Evolutionary conservation across 64 coral and sea anemone species (phyloP).

Genomic region (Anthopleura sola): DNA sequence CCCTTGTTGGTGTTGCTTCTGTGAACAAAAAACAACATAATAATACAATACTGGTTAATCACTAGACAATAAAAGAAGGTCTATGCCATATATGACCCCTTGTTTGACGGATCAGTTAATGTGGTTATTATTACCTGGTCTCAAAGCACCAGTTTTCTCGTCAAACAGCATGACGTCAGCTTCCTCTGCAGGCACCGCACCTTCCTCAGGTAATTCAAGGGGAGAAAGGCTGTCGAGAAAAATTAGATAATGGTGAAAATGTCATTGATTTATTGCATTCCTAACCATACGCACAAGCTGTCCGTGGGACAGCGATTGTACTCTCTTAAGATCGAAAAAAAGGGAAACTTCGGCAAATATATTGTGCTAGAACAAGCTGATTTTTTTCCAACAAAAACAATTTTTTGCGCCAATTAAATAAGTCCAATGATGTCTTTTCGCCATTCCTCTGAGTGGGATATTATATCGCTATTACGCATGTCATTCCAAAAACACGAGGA

Average conservation of each 20-base stretch:
- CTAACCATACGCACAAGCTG: not conserved
- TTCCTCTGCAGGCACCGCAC: not conserved
- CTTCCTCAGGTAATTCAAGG: not conserved
- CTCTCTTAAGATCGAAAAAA: too few relatives aligned
- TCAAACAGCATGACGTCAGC: constrained; percentile 11
- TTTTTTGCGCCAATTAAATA: too few relatives aligned
- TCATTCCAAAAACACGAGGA: too few relatives aligned
- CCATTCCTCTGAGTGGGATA: too few relatives aligned
- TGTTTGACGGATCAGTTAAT: not conserved
- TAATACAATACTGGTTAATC: not conserved
- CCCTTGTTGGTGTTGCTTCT: not conserved
- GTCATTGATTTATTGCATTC: too few relatives aligned
- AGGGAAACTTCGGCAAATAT: too few relatives aligned
- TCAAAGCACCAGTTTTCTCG: constrained; percentile 4
- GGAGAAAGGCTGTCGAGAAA: constrained; percentile 9
- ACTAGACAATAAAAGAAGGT: not conserved
- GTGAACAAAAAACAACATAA: not conserved
- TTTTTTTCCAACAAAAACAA: too few relatives aligned
- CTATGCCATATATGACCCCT: not conserved
- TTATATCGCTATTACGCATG: too few relatives aligned
- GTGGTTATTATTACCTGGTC: not conserved
- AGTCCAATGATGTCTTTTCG: too few relatives aligned
- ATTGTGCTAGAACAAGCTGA: too few relatives aligned
- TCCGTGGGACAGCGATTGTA: not conserved
- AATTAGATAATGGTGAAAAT: not conserved